Base-by-base conservation (phyloP, 1,140 invertebrate genomes). In the Uloborus diversus region DNA sequence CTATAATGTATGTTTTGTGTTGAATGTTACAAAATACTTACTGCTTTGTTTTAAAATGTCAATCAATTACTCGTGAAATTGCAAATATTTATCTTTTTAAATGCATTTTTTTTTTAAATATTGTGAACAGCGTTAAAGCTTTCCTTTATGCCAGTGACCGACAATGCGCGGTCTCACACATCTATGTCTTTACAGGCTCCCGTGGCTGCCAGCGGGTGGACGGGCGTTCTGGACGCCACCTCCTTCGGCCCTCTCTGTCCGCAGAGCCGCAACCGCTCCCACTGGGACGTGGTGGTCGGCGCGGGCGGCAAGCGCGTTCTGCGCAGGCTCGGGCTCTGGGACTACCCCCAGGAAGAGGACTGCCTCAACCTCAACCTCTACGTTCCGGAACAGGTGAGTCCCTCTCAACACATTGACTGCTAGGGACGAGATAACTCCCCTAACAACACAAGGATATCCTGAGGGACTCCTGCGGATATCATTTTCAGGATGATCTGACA, bases 361-460 rank as follows among this genome's bases (percentile, higher is more conserved):
- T 87, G 86, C 70, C 84, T 86, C 20, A 85, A 82, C 7, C 68
- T 85, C 23, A 85, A 86, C 64, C 82, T 85, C 64, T 85, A 85
- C 49, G 81, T 82, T 0, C 84, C 83, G 3, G 23, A 13, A 9
- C 51, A 83, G 68, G 84, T 85, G 66, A 83, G 83, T 80, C n/a
- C n/a, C n/a, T n/a, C n/a, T n/a, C n/a, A n/a, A n/a, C n/a, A n/a
- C n/a, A n/a, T n/a, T n/a, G n/a, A n/a, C n/a, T n/a, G n/a, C n/a
- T n/a, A n/a, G n/a, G n/a, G n/a, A n/a, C n/a, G n/a, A n/a, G n/a
- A n/a, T n/a, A n/a, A n/a, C n/a, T n/a, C n/a, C n/a, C n/a, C n/a
- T n/a, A n/a, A n/a, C n/a, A n/a, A n/a, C n/a, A n/a, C n/a, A n/a
- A n/a, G n/a, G n/a, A n/a, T n/a, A n/a, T n/a, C n/a, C n/a, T n/a